Conservation (phyloP, 2,113 vertebrate genomes). For the Haliaeetus leucogaster region DNA sequence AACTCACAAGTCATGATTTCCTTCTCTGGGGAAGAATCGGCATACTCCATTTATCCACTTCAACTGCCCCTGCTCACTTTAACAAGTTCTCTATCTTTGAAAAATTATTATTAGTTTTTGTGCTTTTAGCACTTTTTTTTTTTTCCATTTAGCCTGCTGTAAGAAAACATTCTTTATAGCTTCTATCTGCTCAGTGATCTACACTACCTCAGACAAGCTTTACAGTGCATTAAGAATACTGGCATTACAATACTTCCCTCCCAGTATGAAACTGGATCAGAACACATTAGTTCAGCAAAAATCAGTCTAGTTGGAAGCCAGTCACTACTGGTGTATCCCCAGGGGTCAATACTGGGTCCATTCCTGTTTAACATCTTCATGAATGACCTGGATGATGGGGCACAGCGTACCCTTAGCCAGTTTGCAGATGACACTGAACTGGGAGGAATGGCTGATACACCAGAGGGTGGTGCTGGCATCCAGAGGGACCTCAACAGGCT, state of each 20-base stretch:
- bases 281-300: not conserved
- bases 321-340: not conserved
- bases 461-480: not conserved
- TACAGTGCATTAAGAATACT: not conserved
- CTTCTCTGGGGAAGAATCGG: not conserved
- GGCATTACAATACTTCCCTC: not conserved
- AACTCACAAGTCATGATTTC: not conserved
- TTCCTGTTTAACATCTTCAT: not conserved
- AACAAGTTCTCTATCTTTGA: not conserved
- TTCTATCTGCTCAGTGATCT: not conserved
- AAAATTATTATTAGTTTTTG: not conserved
- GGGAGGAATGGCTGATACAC: not conserved
- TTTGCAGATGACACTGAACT: not conserved
- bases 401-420: accelerated
- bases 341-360: accelerated
- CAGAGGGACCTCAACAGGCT: not conserved
- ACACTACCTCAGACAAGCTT: not conserved
- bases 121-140: not conserved
- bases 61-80: not conserved
- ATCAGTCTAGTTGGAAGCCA: not conserved
- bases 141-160: not conserved
- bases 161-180: not conserved
- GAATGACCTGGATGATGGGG: not conserved
- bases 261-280: not conserved
- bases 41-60: not conserved